These are phyloP conservation scores for Halocynthia aurantium DNA, from an alignment of 23 tunicate species.

Conservation along the genomic window DNA sequence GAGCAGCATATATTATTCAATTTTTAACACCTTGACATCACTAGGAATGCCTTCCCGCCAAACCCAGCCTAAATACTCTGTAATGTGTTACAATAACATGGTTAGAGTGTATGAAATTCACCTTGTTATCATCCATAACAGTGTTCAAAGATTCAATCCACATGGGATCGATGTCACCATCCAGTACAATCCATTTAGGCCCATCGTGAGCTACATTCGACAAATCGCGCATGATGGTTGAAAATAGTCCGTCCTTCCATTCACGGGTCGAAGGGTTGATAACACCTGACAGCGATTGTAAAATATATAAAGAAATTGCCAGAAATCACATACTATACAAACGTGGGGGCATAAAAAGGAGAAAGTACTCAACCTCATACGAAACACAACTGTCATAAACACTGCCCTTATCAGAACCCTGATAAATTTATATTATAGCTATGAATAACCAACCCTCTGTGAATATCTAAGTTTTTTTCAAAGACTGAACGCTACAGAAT, in stretches of 20 bases:
- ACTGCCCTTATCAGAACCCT: no score
- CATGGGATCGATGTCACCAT: conserved; percentile 99
- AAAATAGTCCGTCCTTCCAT: conserved; percentile 96
- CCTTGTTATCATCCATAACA: conserved; percentile 99
- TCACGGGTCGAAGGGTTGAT: conserved; percentile 87
- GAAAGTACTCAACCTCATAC: no score
- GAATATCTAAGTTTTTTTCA: no score
- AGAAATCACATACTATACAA: not conserved
- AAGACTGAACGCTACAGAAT: no score
- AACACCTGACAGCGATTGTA: conserved; percentile 35
- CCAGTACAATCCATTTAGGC: conserved; percentile 97
- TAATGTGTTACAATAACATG: not conserved
- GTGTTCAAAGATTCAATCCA: conserved; percentile 98
- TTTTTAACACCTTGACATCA: no score
- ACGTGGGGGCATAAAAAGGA: no score
- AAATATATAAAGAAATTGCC: not conserved
- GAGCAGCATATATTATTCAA: no score
- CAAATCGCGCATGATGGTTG: conserved; percentile 91
- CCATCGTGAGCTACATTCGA: conserved; percentile 91
- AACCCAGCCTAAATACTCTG: no score
- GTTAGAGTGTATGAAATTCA: not conserved
- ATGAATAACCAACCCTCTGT: no score
- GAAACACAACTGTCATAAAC: no score
- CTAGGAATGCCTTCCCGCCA: no score
- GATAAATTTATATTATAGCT: no score